Percentiles rank a stretch among this genome's conserved stretches.
Evolutionary conservation across 2,888 invertebrate species (phyloP).

Genomic region (Sussaba pulchella): DNA sequence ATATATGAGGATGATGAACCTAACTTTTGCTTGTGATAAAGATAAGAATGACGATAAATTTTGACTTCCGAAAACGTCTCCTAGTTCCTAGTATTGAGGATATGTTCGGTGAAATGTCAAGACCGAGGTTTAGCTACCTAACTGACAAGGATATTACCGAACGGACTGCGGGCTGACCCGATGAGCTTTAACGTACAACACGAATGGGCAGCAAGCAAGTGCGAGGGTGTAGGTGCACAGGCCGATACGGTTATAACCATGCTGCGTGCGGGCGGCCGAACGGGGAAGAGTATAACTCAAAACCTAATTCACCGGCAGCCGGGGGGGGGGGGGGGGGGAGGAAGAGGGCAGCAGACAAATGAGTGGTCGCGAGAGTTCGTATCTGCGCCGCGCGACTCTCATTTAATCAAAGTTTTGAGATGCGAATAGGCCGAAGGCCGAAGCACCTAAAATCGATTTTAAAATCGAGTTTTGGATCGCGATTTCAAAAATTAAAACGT

Average conservation of each 20-base stretch:
- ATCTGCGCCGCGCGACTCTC: conserved; percentile 75
- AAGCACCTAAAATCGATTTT: not conserved
- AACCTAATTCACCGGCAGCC: not conserved
- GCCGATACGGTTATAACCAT: not conserved
- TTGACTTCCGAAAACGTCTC: not conserved
- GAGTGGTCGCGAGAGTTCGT: conserved; percentile 72
- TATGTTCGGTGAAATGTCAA: not conserved
- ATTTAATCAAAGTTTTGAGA: conserved; percentile 81
- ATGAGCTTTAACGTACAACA: not conserved
- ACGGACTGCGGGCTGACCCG: not conserved
- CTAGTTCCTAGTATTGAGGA: not conserved
- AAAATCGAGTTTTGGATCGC: too few species aligned
- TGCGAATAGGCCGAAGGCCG: conserved; percentile 72
- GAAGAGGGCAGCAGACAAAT: conserved; percentile 73
- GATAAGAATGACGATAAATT: not conserved
- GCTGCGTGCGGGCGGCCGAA: conserved; percentile 24
- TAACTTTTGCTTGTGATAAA: too few species aligned
- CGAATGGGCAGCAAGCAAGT: not conserved
- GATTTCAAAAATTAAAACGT: too few species aligned
- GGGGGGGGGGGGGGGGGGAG: conserved; percentile 38
- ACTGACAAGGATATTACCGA: not conserved
- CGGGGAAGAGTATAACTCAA: conserved; percentile 42
- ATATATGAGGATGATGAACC: too few species aligned
- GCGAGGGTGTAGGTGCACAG: not conserved
- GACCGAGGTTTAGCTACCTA: not conserved